A percentile compares a stretch with the other conserved stretches of the same genome.
These are phyloP conservation scores for Lochmaea crataegi DNA, from an alignment of 2,888 invertebrate species.

Conservation along the genomic window DNA sequence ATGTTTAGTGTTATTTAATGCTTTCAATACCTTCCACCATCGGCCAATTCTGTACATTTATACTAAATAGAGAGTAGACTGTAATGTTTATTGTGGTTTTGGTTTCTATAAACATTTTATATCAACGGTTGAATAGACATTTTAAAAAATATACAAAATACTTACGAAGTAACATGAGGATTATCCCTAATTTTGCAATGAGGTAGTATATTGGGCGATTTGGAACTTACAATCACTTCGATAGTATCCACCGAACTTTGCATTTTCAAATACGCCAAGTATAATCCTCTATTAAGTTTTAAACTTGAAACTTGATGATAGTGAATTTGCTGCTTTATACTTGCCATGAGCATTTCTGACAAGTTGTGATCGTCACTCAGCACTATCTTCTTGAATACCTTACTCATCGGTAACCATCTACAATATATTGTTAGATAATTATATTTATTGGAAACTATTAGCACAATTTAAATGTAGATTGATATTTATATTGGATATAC, in stretches of 20 bases:
- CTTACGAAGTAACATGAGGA: slow-evolving; percentile 94
- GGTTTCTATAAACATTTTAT: no score
- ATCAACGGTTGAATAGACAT: no score
- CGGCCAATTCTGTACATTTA: no score
- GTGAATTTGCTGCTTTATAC: slow-evolving; percentile 82
- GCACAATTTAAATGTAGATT: no score
- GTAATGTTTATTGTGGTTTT: no score
- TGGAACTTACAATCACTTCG: slow-evolving; percentile 90
- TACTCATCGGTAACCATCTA: slow-evolving; percentile 86
- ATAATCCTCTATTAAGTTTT: slow-evolving; percentile 87
- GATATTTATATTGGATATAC: no score
- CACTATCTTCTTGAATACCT: slow-evolving; percentile 77
- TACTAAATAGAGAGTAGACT: no score
- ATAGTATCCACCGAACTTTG: slow-evolving; percentile 96
- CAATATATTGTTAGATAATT: not conserved
- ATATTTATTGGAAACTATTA: no score
- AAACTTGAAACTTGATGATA: slow-evolving; percentile 86
- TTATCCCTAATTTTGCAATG: slow-evolving; percentile 94
- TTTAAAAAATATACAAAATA: slow-evolving; percentile 46
- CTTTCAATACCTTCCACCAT: no score
- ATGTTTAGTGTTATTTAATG: no score
- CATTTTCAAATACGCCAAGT: slow-evolving; percentile 96
- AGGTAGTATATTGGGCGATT: slow-evolving; percentile 94
- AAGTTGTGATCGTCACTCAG: slow-evolving; percentile 81
- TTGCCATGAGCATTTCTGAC: slow-evolving; percentile 85